These are phyloP conservation scores for Uloborus diversus DNA, from an alignment of 1,140 invertebrate genomes.

Conservation along the genomic window DNA sequence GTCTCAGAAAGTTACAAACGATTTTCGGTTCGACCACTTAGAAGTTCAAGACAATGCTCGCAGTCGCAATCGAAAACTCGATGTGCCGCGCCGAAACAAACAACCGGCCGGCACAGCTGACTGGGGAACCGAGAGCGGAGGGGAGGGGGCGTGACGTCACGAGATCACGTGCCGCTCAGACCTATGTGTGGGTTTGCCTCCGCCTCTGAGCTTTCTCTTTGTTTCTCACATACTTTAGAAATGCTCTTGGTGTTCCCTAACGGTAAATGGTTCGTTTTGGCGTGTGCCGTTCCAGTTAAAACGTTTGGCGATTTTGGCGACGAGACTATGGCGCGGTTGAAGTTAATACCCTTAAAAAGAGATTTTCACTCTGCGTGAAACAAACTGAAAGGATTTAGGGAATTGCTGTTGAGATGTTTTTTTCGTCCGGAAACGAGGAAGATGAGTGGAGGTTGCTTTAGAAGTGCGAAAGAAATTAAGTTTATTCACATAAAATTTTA, in stretches of 20 bases:
- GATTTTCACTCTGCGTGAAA: too few relatives aligned
- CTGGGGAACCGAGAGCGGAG: background rate
- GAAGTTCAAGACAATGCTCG: too few relatives aligned
- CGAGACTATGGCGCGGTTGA: conserved; percentile 5
- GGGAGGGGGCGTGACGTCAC: background rate
- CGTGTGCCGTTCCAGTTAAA: conserved; percentile 9
- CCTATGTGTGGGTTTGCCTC: too few relatives aligned
- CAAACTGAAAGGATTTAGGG: too few relatives aligned
- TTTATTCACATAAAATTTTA: too few relatives aligned
- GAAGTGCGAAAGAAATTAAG: too few relatives aligned
- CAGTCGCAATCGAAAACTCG: background rate
- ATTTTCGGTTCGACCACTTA: too few relatives aligned
- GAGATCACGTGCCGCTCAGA: conserved; percentile 25
- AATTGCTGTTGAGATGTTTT: too few relatives aligned
- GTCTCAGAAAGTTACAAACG: too few relatives aligned
- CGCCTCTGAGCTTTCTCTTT: background rate
- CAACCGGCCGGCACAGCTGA: background rate
- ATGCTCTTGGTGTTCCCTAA: conserved; percentile 39
- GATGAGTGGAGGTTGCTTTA: too few relatives aligned
- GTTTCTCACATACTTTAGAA: background rate
- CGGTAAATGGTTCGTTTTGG: conserved; percentile 16
- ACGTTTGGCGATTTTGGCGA: conserved; percentile 12
- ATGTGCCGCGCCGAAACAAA: background rate
- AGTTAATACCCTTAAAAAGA: too few relatives aligned
- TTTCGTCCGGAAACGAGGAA: too few relatives aligned